These are phyloP conservation scores for Streptopelia turtur DNA, from an alignment of 2,797 vertebrate genomes.

Conservation along the genomic window DNA sequence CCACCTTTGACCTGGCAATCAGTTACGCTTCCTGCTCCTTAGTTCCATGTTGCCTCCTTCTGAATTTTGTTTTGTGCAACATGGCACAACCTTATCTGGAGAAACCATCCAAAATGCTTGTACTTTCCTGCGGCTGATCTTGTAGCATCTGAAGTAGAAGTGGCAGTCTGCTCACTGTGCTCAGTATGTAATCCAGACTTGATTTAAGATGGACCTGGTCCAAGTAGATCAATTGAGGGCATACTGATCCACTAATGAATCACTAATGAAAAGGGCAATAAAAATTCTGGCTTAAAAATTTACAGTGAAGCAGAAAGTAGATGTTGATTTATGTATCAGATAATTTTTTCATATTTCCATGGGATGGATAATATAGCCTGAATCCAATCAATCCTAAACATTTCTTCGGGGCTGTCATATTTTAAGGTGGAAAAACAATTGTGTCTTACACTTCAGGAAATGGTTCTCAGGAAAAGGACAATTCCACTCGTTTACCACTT, in stretches of 20 bases:
- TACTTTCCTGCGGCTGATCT: constrained; percentile 42
- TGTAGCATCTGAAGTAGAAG: not conserved
- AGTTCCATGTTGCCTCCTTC: not conserved
- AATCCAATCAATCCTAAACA: not conserved
- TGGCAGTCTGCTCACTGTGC: not conserved
- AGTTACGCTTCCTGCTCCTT: not conserved
- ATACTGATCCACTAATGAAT: not conserved
- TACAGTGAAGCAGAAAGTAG: constrained; percentile 36
- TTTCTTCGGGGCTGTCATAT: not conserved
- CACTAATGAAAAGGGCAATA: not conserved
- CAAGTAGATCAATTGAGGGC: constrained; percentile 9
- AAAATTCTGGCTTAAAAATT: constrained; percentile 23
- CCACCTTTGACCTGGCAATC: not conserved
- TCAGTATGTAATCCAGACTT: constrained; percentile 3
- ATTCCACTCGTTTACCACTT: not conserved
- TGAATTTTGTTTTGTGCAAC: not conserved
- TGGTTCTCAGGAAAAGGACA: not conserved
- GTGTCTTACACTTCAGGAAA: not conserved
- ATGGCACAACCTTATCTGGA: not conserved
- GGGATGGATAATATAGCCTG: not conserved
- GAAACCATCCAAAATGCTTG: not conserved
- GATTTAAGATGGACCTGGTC: constrained; percentile 20
- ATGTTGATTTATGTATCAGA: not conserved
- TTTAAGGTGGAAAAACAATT: not conserved
- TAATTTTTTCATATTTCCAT: not conserved